These are phyloP conservation scores for Diaperis boleti DNA, from an alignment of 2,888 invertebrate species.

Conservation along the genomic window DNA sequence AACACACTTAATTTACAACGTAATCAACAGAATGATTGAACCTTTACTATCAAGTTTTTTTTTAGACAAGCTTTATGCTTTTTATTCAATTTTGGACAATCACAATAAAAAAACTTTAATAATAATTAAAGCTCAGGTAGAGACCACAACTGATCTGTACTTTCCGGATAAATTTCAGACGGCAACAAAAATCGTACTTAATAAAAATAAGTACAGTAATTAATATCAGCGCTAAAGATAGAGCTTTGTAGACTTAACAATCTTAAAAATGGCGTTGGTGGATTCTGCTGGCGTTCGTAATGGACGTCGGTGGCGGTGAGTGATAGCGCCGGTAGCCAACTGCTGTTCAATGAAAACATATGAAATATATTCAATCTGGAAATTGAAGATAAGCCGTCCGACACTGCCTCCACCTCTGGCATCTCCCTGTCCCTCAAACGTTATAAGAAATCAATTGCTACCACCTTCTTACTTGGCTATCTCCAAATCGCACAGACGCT, in stretches of 20 bases:
- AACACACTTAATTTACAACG: too few species aligned
- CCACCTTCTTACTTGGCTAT: slow-evolving; percentile 30
- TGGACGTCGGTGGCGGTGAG: slow-evolving; percentile 60
- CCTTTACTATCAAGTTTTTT: too few species aligned
- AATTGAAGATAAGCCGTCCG: slow-evolving; percentile 71
- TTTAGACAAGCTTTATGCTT: too few species aligned
- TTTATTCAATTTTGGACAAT: too few species aligned
- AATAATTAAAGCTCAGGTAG: too few species aligned
- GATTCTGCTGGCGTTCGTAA: slow-evolving; percentile 47
- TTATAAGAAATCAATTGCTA: slow-evolving; percentile 62
- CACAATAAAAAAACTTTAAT: too few species aligned
- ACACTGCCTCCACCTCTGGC: slow-evolving; percentile 45
- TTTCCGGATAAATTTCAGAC: too few species aligned
- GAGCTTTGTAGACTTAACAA: slow-evolving; percentile 38
- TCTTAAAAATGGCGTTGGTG: slow-evolving; percentile 48
- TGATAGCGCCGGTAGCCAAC: slow-evolving; percentile 62
- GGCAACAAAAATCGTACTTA: slow-evolving; percentile 10
- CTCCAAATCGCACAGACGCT: slow-evolving; percentile 26
- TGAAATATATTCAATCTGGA: slow-evolving; percentile 81
- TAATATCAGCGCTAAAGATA: slow-evolving; percentile 25
- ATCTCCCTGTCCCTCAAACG: slow-evolving; percentile 50
- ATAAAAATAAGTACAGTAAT: slow-evolving; percentile 12
- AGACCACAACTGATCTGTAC: too few species aligned
- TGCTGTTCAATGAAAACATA: slow-evolving; percentile 68
- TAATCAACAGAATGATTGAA: too few species aligned